Conservation (phyloP, 2,113 vertebrate genomes). For the Prionailurus bengalensis region DNA sequence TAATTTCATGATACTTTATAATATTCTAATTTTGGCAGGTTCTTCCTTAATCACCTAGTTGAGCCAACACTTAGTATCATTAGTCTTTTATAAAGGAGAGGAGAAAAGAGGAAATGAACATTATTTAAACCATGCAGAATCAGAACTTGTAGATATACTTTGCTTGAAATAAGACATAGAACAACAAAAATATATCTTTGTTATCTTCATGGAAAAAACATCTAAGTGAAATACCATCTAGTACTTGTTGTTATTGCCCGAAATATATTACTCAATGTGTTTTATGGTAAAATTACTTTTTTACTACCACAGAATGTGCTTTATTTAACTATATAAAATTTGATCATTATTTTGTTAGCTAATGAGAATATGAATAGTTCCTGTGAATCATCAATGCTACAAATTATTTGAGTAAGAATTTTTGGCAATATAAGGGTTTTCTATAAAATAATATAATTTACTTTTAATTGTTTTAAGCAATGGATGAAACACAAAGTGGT, state of each 20-base stretch:
- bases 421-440: background rate
- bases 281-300: background rate
- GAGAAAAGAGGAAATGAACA: constrained; percentile 7
- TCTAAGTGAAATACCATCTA: background rate
- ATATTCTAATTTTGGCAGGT: constrained; percentile 57
- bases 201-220: background rate
- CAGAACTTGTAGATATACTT: background rate
- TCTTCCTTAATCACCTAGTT: constrained; percentile 62
- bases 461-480: constrained; percentile 33
- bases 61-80: constrained; percentile 39
- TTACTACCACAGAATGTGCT: background rate
- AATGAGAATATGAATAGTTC: background rate
- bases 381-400: background rate
- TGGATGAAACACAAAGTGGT: background rate
- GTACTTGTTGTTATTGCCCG: background rate
- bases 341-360: constrained; percentile 8
- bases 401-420: constrained; percentile 28
- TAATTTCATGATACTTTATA: constrained; percentile 46
- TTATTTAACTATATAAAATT: constrained; percentile 7
- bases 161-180: background rate
- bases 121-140: background rate
- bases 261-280: background rate
- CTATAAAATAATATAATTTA: background rate
- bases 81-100: constrained; percentile 54
- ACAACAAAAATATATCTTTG: background rate